phyloP scores from a whole-genome alignment of 2,113 vertebrate species.

The Petrocephalus microphthalmus region DNA sequence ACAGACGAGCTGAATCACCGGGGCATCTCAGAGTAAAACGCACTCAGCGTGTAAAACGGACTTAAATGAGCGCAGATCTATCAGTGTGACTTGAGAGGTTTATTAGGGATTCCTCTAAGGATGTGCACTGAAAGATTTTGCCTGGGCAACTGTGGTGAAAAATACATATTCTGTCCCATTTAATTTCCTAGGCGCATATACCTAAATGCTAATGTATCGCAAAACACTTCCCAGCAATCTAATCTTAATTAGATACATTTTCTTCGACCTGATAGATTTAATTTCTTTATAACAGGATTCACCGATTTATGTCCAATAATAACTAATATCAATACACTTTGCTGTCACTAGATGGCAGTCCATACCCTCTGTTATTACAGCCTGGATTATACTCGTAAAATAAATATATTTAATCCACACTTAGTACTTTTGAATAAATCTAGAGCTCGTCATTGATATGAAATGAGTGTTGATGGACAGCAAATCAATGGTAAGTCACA shows the following conservation, averaged over 20 bases:
- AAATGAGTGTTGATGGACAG: not conserved
- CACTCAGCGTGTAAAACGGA: not conserved
- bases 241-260: not conserved
- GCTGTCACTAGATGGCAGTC: conserved; percentile 10
- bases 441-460: not conserved
- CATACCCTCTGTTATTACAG: not conserved
- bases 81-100: not conserved
- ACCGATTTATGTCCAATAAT: not conserved
- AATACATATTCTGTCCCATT: not conserved
- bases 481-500: not conserved
- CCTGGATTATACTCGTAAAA: not conserved
- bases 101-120: not conserved
- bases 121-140: not conserved
- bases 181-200: not conserved
- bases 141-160: not conserved
- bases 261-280: not conserved
- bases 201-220: not conserved
- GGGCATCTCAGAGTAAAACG: not conserved
- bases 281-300: not conserved
- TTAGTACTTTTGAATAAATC: not conserved
- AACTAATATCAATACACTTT: not conserved
- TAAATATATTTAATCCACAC: not conserved
- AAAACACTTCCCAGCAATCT: not conserved
- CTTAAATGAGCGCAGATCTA: not conserved
- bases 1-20: not conserved